Conservation (phyloP, 2,113 vertebrate species). For the Morone chrysops region DNA sequence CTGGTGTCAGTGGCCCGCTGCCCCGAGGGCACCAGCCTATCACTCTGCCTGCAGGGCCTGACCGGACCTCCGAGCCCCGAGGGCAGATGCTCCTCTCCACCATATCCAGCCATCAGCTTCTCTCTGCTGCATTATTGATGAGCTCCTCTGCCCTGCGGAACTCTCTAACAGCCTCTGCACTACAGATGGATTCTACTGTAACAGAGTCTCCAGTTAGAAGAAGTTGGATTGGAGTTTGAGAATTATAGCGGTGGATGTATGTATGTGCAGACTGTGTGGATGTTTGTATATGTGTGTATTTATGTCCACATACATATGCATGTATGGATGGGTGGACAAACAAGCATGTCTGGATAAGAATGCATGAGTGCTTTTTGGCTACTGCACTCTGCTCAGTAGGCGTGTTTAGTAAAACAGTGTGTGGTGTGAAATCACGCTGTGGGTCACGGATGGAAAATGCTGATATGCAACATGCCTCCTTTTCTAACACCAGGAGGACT, state of each 20-base stretch:
- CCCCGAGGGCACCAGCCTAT: slow-evolving; percentile 69
- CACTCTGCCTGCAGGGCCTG: slow-evolving; percentile 65
- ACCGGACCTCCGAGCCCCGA: slow-evolving; percentile 53
- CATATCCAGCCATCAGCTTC: slow-evolving; percentile 48
- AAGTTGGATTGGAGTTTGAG: slow-evolving; percentile 26
- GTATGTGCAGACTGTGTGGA: slow-evolving; percentile 4
- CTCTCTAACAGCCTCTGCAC: slow-evolving; percentile 45
- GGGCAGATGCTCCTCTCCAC: slow-evolving; percentile 63
- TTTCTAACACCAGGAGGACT: slow-evolving; percentile 28
- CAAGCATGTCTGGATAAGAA: neutral
- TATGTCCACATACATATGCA: neutral
- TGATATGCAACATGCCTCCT: slow-evolving; percentile 44
- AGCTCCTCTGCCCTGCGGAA: slow-evolving; percentile 51
- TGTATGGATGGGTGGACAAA: neutral
- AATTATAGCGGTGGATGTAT: slow-evolving; percentile 20
- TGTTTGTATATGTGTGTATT: neutral
- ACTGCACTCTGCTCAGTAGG: slow-evolving; percentile 9
- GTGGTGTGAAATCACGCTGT: slow-evolving; percentile 62
- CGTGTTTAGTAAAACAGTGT: slow-evolving; percentile 51
- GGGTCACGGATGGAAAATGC: slow-evolving; percentile 56
- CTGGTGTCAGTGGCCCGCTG: slow-evolving; percentile 66
- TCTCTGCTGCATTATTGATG: slow-evolving; percentile 76
- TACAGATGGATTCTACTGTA: slow-evolving; percentile 35
- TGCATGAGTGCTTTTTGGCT: slow-evolving; percentile 35
- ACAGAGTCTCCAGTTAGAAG: slow-evolving; percentile 17